Evolutionary conservation across 2,113 vertebrate genomes (phyloP), one percentile per base, ranked within the genome.

Genomic region (Nycticryphes semicollaris): DNA sequence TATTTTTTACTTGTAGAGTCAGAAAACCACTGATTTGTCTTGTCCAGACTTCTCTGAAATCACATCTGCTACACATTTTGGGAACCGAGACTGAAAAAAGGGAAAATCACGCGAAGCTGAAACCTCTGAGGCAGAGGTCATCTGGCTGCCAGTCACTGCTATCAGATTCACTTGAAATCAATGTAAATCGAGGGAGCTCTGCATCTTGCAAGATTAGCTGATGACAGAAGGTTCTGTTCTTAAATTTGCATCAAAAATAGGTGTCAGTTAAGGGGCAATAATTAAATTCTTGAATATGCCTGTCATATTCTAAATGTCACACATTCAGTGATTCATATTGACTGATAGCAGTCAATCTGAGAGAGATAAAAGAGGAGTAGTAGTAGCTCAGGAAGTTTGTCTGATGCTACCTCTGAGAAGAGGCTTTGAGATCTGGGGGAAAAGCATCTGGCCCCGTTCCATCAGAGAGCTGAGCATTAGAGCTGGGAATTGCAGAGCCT

Each of bases 241-340:
- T 84, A 93, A 84, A 96, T 97, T 94, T 96, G 93, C 95, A 93
- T 95, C 90, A 89, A 95, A 93, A 96, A 87, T 90, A 96, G 85
- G 66, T 92, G 90, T 96, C 95, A 89, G 73, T 83, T 88, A 37
- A 78, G 90, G 90, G 90, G 80, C 89, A 96, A 28, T 86, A 95
- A 93, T 81, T 91, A 92, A 60, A 88, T 97, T 96, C 80, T 70
- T 92, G 93, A 86, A 92, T 94, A 90, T 90, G 94, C 93, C 90
- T 96, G 93, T 95, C 96, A 83, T 93, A 87, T 94, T 93, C 66
- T 72, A 64, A 90, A 90, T 96, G 96, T 96, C 91, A 81, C 74
- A n/a, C 22, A 0, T 73, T 73, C 43, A 50, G 57, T 91, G 62
- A 89, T 89, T 94, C 77, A 45, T 89, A 68, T 9, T 94, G 91